Evolutionary conservation across 2,888 invertebrate species (phyloP).

Genomic region (Rhimphoctona megacephalus): DNA sequence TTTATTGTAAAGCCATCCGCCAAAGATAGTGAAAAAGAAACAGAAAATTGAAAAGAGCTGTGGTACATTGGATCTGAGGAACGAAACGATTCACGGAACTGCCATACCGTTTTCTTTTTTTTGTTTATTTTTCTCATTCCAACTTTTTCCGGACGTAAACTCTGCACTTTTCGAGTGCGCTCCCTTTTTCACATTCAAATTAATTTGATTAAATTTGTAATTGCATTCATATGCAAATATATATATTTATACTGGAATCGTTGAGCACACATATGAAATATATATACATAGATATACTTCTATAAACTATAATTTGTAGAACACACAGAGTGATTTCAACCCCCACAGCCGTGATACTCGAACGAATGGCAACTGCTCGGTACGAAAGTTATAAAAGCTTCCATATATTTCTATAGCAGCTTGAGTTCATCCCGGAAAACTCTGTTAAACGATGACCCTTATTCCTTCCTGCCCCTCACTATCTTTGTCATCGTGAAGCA

Average conservation of each 20-base stretch:
- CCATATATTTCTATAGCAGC: slow-evolving; percentile 49
- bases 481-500: background rate
- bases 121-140: slow-evolving; percentile 4
- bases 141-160: background rate
- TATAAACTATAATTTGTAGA: slow-evolving; percentile 11
- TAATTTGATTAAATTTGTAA: slow-evolving; percentile 37
- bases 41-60: slow-evolving; percentile 8
- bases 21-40: slow-evolving; percentile 26
- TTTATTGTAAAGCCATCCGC: slow-evolving; percentile 7
- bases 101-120: slow-evolving; percentile 19
- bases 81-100: slow-evolving; percentile 36
- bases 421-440: slow-evolving; percentile 46
- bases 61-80: slow-evolving; percentile 1
- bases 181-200: slow-evolving; percentile 36
- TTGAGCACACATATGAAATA: background rate
- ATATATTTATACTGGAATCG: background rate
- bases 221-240: background rate
- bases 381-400: slow-evolving; percentile 39
- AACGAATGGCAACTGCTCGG: slow-evolving; percentile 41
- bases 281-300: background rate
- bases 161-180: slow-evolving; percentile 34
- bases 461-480: background rate
- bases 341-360: background rate
- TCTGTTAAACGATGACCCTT: slow-evolving; percentile 56
- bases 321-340: slow-evolving; percentile 15